Evolutionary conservation across 2,797 vertebrate species (phyloP), one percentile per base, ranked within the genome.

Genomic region (Siniperca undulata): DNA sequence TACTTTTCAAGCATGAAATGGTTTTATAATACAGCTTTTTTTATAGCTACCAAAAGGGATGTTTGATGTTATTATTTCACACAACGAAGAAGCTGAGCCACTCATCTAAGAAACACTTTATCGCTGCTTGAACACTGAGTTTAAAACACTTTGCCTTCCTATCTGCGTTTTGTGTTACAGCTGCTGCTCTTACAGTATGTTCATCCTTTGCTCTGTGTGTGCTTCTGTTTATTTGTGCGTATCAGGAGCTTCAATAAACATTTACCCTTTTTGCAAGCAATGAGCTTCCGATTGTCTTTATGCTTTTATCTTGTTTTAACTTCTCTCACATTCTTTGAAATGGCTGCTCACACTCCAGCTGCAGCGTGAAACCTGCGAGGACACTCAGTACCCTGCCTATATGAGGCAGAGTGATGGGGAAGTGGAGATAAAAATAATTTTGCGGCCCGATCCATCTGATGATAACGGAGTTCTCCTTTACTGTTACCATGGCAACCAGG

Each of bases 351-450:
- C 66, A 2, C 66, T 87, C 61, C 79, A 76, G 83, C 80, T 86
- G 85, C 48, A 86, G 80, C 0, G 53, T 85, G 81, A 87, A 90
- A 88, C 82, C 77, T 46, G 80, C 2, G 70, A 89, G 87, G 87
- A 91, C 84, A 85, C 82, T 88, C 80, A 81, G 55, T 90, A 71
- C 88, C 67, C 58, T 53, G 78, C 81, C 75, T 84, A 64, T 66
- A 70, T n/a, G 74, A 89, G 75, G 78, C 78, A 78, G 78, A 85
- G 81, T 78, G 85, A 93, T 85, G 78, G 86, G 92, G 91, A 94
- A 91, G 93, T 91, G 84, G 79, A 89, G 92, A 94, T 94, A 94
- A 93, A 93, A 94, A 94, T 91, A 94, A 58, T 74, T 88, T 90
- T 86, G 81, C 27, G 36, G 88, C 69, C 86, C 24, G 58, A 91